Conservation (phyloP, 2,113 vertebrate genomes). For the Peromyscus maniculatus region DNA sequence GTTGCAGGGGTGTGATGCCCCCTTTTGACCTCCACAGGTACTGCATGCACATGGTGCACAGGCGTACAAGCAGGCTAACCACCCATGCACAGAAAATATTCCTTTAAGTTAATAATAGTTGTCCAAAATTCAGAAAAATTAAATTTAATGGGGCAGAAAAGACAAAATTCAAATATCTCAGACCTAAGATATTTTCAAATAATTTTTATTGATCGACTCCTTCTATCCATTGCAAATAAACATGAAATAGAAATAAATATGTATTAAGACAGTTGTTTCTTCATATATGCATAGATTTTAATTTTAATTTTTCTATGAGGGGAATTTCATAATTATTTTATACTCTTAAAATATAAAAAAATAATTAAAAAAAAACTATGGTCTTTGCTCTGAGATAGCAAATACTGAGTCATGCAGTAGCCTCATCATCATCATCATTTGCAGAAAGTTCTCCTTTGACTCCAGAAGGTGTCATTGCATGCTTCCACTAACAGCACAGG, state of each 20-base stretch:
- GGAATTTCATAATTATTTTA: neutral
- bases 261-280: neutral
- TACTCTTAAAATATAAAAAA: neutral
- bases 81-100: neutral
- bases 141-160: neutral
- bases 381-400: too few relatives aligned
- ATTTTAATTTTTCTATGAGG: neutral
- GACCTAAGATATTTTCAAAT: neutral
- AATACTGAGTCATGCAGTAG: neutral
- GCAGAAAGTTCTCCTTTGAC: neutral
- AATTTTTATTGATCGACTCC: neutral
- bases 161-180: neutral
- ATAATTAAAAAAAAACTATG: too few relatives aligned
- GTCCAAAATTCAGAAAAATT: neutral
- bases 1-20: neutral
- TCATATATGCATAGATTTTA: neutral
- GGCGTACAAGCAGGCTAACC: neutral
- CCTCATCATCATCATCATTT: neutral
- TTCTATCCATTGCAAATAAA: neutral
- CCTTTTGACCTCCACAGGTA: neutral
- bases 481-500: too few relatives aligned
- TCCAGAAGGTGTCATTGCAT: neutral
- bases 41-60: neutral
- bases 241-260: neutral
- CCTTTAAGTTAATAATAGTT: neutral